A percentile compares a stretch with the other conserved stretches of the same genome.
Conservation (phyloP, 2,888 invertebrate genomes). For the Drosophila helvetica region DNA sequence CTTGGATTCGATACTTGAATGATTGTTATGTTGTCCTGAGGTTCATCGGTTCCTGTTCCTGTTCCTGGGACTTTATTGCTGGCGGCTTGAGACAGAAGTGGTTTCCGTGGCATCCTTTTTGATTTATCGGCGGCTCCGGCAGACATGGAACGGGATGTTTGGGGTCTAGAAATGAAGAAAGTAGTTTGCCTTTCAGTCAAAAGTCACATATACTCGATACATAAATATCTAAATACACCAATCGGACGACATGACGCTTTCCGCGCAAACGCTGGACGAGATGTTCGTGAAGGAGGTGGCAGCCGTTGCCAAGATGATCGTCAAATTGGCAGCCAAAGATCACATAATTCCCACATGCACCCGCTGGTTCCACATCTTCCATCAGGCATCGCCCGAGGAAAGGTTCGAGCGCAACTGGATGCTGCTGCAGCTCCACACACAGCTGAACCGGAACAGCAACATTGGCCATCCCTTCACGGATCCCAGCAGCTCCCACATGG, state of each 20-base stretch:
- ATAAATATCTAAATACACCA: not conserved
- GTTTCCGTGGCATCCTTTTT: constrained; percentile 60
- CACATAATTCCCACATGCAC: constrained; percentile 35
- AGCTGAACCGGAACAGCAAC: constrained; percentile 59
- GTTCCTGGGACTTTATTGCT: constrained; percentile 42
- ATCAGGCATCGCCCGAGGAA: constrained; percentile 59
- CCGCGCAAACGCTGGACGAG: constrained; percentile 50
- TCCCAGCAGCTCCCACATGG: constrained; percentile 48
- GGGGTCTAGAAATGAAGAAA: constrained; percentile 65
- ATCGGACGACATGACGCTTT: constrained; percentile 23
- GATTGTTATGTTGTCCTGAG: constrained; percentile 85
- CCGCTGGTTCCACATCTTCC: constrained; percentile 79
- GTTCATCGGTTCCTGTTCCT: constrained; percentile 51
- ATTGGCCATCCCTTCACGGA: constrained; percentile 71
- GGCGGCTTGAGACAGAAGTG: constrained; percentile 39
- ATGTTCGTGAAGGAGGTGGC: constrained; percentile 54
- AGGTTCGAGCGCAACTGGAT: constrained; percentile 78
- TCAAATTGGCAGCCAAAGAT: constrained; percentile 29
- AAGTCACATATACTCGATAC: not conserved
- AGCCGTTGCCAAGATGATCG: constrained; percentile 37
- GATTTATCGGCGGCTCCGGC: constrained; percentile 80
- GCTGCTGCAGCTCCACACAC: constrained; percentile 75
- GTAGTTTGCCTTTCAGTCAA: not conserved
- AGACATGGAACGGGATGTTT: constrained; percentile 82
- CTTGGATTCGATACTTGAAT: constrained; percentile 86